Base-by-base conservation (phyloP, 2,797 vertebrate genomes). In the Paramormyrops hopkinsi region DNA sequence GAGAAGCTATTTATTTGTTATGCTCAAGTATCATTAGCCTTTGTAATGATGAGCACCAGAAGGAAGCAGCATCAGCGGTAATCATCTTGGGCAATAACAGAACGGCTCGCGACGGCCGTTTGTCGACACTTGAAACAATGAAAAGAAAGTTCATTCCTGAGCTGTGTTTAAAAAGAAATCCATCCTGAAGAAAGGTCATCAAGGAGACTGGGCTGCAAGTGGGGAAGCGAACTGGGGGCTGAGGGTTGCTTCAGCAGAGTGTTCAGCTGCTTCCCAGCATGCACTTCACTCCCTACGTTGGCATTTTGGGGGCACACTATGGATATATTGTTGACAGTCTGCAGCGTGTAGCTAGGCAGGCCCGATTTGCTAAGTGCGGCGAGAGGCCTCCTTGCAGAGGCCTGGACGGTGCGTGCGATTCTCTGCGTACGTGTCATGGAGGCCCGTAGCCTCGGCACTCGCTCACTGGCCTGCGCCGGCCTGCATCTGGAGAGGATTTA, bases 401-500 rank as follows among this genome's bases (percentile, higher is more conserved):
- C 51, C 17, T 17, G 25, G 25, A 41, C 4, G 44, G 79, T 46
- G 88, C n/a, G 54, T 50, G 88, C 44, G 54, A 84, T 84, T 29
- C 48, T 53, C 50, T 54, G 84, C 25, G 2, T 51, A 29, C 48
- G 17, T 25, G 50, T 33, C 25, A 17, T 33, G 22, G 50, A 29
- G n/a, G 25, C 46, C 9, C 14, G 50, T 19, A 19, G 50, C 14
- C 53, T 41, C 50, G 7, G 33, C 53, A 29, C 92, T 93, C 76
- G 93, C 94, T 92, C 89, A 93, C 93, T 92, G 94, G 50, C 41
- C 53, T 41, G 89, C 95, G 96, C 97, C 96, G 95, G 93, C 93
- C 95, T 92, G 95, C 97, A 97, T 99, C 97, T 98, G 97, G 97
- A 98, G 97, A 96, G 96, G 97, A 98, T 98, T 98, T 98, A 98